Evolutionary conservation across 53 echinoderm and acorn worm species (phyloP).

Genomic region (Echinometra lucunter): DNA sequence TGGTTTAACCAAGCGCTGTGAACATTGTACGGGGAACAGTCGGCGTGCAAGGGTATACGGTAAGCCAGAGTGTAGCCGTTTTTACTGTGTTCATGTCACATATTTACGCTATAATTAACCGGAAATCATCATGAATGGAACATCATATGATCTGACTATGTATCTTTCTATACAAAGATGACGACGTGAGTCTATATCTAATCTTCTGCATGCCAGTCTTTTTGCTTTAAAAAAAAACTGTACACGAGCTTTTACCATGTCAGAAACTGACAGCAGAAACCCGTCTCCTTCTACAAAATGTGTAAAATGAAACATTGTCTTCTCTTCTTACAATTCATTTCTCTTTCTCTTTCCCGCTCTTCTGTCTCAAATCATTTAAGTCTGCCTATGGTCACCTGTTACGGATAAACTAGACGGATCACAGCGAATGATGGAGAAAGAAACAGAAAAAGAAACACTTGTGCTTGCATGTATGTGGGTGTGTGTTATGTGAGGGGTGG

Average conservation of each 20-base stretch:
- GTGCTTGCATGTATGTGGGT: background rate
- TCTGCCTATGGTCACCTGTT: constrained; percentile 13
- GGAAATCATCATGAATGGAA: too few species aligned
- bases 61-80: too few species aligned
- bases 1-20: too few species aligned
- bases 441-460: background rate
- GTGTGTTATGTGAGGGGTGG: background rate
- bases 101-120: too few species aligned
- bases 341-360: background rate
- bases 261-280: background rate
- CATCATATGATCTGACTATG: too few species aligned
- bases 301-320: background rate
- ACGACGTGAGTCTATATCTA: too few species aligned
- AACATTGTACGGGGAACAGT: too few species aligned
- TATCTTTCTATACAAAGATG: too few species aligned
- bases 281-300: background rate
- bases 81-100: too few species aligned
- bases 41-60: too few species aligned
- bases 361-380: background rate
- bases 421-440: background rate
- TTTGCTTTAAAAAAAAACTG: too few species aligned
- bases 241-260: background rate
- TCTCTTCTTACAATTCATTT: background rate
- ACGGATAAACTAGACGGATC: constrained; percentile 6
- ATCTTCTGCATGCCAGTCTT: too few species aligned